phyloP scores from a whole-genome alignment of 1,140 invertebrate species.

The Formica selysi region DNA sequence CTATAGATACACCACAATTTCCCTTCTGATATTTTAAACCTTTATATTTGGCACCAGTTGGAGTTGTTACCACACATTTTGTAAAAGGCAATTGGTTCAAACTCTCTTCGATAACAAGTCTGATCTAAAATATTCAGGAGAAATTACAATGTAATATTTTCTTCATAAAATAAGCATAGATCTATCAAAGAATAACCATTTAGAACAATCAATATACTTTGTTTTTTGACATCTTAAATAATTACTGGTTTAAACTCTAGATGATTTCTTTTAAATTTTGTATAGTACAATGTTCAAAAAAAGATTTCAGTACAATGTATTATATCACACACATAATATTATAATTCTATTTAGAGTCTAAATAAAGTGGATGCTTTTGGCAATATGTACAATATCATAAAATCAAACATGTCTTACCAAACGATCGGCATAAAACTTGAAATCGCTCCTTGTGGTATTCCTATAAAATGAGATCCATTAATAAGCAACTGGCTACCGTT shows the following conservation, averaged over 20 bases:
- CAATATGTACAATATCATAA: constrained; percentile 8
- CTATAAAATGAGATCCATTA: constrained; percentile 87
- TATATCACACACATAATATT: neutral
- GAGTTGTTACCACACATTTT: constrained; percentile 95
- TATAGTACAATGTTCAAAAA: neutral
- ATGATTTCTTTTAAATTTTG: neutral
- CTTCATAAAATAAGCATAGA: constrained; percentile 29
- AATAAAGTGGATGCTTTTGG: neutral
- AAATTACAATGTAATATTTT: neutral
- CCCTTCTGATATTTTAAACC: constrained; percentile 98
- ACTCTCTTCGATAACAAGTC: constrained; percentile 98
- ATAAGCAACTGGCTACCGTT: neutral
- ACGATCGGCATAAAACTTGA: constrained; percentile 99
- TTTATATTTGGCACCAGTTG: constrained; percentile 95
- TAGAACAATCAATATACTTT: neutral
- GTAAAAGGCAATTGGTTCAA: constrained; percentile 98
- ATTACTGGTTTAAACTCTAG: no score
- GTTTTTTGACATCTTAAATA: neutral
- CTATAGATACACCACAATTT: constrained; percentile 99
- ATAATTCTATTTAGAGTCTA: neutral
- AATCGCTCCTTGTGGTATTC: constrained; percentile 97
- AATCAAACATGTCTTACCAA: constrained; percentile 86
- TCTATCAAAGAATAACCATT: neutral
- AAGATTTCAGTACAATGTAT: neutral
- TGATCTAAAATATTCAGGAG: constrained; percentile 77